Percentiles rank a stretch among this genome's conserved stretches.
Conservation (phyloP, 2,797 vertebrate genomes). For the Rousettus madagascariensis region DNA sequence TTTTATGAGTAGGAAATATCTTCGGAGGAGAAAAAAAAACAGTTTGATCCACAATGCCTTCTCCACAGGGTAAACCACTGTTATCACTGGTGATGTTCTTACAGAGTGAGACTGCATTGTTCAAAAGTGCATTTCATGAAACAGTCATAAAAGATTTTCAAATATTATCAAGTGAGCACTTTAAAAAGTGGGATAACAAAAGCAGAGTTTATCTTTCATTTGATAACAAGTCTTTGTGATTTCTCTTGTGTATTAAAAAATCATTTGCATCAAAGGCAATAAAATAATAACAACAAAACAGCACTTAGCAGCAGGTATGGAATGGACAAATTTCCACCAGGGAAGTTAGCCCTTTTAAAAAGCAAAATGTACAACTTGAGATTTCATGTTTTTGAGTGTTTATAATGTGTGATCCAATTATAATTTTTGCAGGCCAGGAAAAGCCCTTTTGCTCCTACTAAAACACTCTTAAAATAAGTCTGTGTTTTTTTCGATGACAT, state of each 20-base stretch:
- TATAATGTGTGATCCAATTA: background rate
- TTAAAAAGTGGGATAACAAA: constrained; percentile 65
- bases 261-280: constrained; percentile 49
- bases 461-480: background rate
- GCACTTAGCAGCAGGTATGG: background rate
- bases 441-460: background rate
- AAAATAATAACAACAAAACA: constrained; percentile 61
- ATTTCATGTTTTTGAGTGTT: background rate
- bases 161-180: constrained; percentile 36
- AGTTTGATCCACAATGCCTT: constrained; percentile 39
- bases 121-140: constrained; percentile 31
- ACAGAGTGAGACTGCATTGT: constrained; percentile 41
- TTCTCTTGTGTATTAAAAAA: constrained; percentile 57
- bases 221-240: constrained; percentile 70
- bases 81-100: constrained; percentile 43
- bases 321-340: background rate
- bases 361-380: background rate
- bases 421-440: background rate
- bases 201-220: constrained; percentile 63
- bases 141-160: constrained; percentile 47
- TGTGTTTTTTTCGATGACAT: background rate
- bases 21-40: background rate
- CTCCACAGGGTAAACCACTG: constrained; percentile 14
- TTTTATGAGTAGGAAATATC: constrained; percentile 32
- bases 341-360: background rate